Evolutionary conservation across 92 coral and sea anemone species (phyloP), one percentile per base, ranked within the genome.

Genomic region (Ricordea florida): DNA sequence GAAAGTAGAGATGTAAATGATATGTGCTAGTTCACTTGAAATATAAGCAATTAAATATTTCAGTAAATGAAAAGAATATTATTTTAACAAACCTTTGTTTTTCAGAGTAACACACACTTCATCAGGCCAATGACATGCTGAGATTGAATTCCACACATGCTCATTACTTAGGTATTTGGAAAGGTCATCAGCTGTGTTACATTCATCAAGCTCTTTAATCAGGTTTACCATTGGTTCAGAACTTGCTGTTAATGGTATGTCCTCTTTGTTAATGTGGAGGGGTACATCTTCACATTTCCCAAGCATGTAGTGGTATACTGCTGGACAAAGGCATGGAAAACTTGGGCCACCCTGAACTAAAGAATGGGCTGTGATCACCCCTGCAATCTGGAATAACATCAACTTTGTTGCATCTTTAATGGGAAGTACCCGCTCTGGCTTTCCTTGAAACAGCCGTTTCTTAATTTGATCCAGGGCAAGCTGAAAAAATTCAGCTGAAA

Each of bases 71-170:
- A 16, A n/a, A n/a, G n/a, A n/a, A n/a, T n/a, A n/a, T n/a, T n/a
- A n/a, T 52, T 52, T 22, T 52, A 27, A 25, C 59, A 25, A 25
- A 24, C 66, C 77, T 32, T 56, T 51, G 66, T 38, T 38, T 69
- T 29, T 29, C 15, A 69, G 42, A 51, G 57, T 20, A 52, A 69
- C 33, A 22, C 16, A 22, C 10, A 38, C 66, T 55, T 74, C 81
- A 46, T 74, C 60, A 40, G 73, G 74, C 81, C 81, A 61, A 43
- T 66, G 81, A 11, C 60, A 61, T 30, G 81, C 52, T 0, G 65
- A 59, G 28, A 74, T 74, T 8, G 44, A 10, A 53, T 44, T 38
- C 80, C 80, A 72, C 13, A 23, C 48, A 38, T 16, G 25, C 30
- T 69, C 66, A 31, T 62, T 38, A 56, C 9, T 42, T 34, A 67